Conservation (phyloP, 1,140 invertebrate species). For the Theocolax elegans region DNA sequence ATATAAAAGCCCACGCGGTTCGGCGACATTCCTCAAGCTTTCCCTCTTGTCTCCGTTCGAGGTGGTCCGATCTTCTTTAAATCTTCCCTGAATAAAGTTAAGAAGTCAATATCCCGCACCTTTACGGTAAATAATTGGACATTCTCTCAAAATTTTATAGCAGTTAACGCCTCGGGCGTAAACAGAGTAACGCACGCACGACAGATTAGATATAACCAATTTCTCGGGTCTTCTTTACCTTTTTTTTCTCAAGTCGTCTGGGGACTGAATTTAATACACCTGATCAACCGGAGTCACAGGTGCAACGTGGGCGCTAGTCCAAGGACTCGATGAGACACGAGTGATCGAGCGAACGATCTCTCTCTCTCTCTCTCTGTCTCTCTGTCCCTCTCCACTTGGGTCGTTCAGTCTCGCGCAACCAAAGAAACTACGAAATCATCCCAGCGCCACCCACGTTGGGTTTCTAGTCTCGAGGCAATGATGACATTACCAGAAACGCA, state of each 20-base stretch:
- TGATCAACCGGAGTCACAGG: conserved; percentile 41
- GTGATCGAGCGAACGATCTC: background rate
- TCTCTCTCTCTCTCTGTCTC: too few relatives aligned
- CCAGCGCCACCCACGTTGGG: conserved; percentile 34
- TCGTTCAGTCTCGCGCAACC: too few relatives aligned
- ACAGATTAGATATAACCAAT: conserved; percentile 15
- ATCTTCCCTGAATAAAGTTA: conserved; percentile 35
- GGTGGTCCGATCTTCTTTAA: conserved; percentile 15
- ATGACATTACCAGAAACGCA: conserved; percentile 22
- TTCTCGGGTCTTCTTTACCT: background rate
- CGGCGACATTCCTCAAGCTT: conserved; percentile 36
- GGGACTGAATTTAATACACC: conserved; percentile 40
- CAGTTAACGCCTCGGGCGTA: conserved; percentile 27
- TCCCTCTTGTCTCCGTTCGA: background rate
- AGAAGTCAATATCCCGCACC: conserved; percentile 29
- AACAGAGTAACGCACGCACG: background rate
- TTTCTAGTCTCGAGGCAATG: background rate
- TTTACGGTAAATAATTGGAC: conserved; percentile 19
- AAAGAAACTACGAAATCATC: conserved; percentile 39
- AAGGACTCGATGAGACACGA: conserved; percentile 5
- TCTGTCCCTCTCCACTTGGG: too few relatives aligned
- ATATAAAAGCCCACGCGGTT: conserved; percentile 37
- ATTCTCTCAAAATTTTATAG: conserved; percentile 9
- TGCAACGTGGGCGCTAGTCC: conserved; percentile 38
- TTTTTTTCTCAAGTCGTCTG: background rate